Conservation (phyloP, 2,888 invertebrate species). For the Seira ritae region DNA sequence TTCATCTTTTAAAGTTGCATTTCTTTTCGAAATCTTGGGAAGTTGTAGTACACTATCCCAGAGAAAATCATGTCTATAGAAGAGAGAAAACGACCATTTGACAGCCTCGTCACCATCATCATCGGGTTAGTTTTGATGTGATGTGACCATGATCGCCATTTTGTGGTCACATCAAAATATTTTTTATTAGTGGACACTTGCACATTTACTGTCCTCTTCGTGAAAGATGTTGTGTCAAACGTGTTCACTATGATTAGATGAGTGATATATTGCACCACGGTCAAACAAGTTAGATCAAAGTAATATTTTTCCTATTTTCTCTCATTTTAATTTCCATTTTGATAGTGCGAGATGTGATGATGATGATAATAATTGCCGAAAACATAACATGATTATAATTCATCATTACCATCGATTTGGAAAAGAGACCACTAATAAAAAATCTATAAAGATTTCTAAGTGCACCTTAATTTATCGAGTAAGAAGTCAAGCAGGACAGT, state of each 20-base stretch:
- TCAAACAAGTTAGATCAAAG: neutral
- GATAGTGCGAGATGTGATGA: neutral
- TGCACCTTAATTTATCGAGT: conserved; percentile 14
- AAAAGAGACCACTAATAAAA: conserved; percentile 17
- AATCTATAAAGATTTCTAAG: conserved; percentile 4
- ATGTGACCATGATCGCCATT: conserved; percentile 5
- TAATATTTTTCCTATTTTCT: conserved; percentile 12
- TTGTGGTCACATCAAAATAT: conserved; percentile 11
- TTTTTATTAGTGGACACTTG: neutral
- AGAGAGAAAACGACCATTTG: conserved; percentile 19
- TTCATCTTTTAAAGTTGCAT: conserved; percentile 3
- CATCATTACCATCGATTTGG: conserved; percentile 36
- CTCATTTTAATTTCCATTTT: neutral
- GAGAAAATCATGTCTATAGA: neutral
- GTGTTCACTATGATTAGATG: neutral
- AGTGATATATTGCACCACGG: conserved; percentile 14
- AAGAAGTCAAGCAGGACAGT: conserved; percentile 46
- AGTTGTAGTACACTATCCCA: neutral
- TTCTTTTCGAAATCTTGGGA: neutral
- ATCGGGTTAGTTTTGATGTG: neutral
- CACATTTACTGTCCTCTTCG: conserved; percentile 2
- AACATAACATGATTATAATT: conserved; percentile 32
- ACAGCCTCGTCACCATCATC: conserved; percentile 5
- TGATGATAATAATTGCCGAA: conserved; percentile 17
- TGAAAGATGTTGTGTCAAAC: conserved; percentile 17